A percentile compares a stretch with the other conserved stretches of the same genome.
These are phyloP conservation scores for Mohoua ochrocephala DNA, from an alignment of 2,113 vertebrate species.

Conservation along the genomic window DNA sequence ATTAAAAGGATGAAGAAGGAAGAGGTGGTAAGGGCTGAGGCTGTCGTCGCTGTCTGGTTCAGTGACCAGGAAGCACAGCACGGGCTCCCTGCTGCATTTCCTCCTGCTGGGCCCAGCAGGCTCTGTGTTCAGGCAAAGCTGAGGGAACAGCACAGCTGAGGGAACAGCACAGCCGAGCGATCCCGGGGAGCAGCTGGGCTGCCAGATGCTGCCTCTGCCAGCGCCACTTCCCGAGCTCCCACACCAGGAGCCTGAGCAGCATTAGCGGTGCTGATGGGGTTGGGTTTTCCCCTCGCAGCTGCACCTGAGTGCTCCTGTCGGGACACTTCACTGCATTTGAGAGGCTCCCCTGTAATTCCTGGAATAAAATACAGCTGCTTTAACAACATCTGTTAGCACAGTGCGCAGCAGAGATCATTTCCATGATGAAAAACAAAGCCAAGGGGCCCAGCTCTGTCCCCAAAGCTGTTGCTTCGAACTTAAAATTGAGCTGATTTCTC, in stretches of 20 bases:
- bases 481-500: background rate
- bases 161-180: background rate
- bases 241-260: background rate
- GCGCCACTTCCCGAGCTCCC: background rate
- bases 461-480: background rate
- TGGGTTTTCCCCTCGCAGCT: background rate
- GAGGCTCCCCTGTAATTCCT: background rate
- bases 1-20: background rate
- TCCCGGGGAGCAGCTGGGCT: background rate
- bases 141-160: no score
- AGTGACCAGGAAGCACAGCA: background rate
- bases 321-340: background rate
- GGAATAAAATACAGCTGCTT: background rate
- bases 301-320: background rate
- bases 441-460: background rate
- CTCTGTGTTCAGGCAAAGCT: background rate
- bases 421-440: background rate
- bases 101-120: background rate
- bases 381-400: background rate
- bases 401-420: background rate
- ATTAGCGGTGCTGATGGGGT: rapidly evolving
- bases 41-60: background rate
- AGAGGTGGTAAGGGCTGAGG: background rate
- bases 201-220: background rate
- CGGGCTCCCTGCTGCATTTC: background rate